These are phyloP conservation scores for Mustelus asterias DNA, from an alignment of 2,113 vertebrate species.

Conservation along the genomic window DNA sequence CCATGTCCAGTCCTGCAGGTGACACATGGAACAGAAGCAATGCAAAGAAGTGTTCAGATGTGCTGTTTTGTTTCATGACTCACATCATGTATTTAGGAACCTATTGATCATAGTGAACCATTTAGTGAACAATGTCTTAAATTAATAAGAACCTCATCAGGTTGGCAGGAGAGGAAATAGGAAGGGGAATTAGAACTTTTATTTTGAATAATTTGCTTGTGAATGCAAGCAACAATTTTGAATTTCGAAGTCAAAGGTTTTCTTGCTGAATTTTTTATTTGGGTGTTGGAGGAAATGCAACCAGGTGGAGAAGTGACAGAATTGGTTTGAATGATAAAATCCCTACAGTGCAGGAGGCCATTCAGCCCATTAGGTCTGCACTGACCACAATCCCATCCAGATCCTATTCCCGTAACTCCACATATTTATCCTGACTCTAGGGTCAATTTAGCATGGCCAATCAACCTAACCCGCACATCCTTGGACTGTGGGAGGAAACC, in stretches of 20 bases:
- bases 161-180: background rate
- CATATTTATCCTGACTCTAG: too few relatives aligned
- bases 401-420: too few relatives aligned
- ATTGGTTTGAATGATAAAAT: background rate
- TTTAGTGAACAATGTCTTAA: background rate
- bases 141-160: background rate
- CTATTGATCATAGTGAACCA: background rate
- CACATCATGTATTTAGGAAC: background rate
- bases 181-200: background rate
- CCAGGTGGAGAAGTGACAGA: background rate
- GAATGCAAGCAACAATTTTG: background rate
- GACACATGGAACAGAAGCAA: conserved; percentile 3
- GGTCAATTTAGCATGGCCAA: too few relatives aligned
- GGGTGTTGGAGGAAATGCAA: background rate
- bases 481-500: too few relatives aligned
- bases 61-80: background rate
- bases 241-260: background rate
- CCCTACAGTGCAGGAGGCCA: too few relatives aligned
- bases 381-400: too few relatives aligned
- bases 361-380: too few relatives aligned
- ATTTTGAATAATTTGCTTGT: background rate
- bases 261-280: background rate
- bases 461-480: too few relatives aligned
- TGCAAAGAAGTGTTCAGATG: background rate
- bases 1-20: conserved; percentile 79